A percentile compares a stretch with the other conserved stretches of the same genome.
Evolutionary conservation across 2,113 vertebrate genomes (phyloP).

Genomic region (Octodon degus): DNA sequence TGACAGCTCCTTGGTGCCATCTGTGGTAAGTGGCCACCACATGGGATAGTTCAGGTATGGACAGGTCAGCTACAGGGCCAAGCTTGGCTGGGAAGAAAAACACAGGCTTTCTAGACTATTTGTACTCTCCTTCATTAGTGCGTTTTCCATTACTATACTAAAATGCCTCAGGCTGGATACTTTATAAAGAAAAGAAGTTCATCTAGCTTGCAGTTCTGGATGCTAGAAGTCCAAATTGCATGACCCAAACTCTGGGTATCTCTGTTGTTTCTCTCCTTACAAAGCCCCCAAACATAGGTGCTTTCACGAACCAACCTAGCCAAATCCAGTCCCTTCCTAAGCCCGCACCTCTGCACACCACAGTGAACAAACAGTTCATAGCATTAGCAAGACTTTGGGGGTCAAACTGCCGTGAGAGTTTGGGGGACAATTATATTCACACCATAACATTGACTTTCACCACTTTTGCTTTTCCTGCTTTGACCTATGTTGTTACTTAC

Average conservation of each 20-base stretch:
- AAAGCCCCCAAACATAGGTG: neutral
- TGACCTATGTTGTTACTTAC: neutral
- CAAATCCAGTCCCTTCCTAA: neutral
- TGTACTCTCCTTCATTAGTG: neutral
- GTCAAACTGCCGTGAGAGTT: neutral
- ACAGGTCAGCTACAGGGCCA: too few species aligned
- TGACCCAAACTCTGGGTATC: neutral
- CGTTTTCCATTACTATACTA: neutral
- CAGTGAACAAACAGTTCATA: neutral
- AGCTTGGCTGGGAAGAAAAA: neutral
- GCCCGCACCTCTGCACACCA: neutral
- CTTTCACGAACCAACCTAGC: neutral
- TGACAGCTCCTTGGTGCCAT: neutral
- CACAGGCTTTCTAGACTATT: neutral
- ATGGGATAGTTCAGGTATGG: neutral
- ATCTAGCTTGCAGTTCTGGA: neutral
- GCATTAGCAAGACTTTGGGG: neutral
- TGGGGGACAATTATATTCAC: neutral
- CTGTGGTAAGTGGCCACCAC: accelerated
- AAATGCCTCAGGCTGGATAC: neutral
- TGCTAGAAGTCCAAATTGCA: neutral
- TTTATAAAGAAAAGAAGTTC: neutral
- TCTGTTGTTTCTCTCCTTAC: neutral
- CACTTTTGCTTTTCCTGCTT: neutral
- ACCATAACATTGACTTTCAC: too few species aligned